These are phyloP conservation scores for Drosophila tsacasi DNA, from an alignment of 1,140 invertebrate species.

Conservation along the genomic window DNA sequence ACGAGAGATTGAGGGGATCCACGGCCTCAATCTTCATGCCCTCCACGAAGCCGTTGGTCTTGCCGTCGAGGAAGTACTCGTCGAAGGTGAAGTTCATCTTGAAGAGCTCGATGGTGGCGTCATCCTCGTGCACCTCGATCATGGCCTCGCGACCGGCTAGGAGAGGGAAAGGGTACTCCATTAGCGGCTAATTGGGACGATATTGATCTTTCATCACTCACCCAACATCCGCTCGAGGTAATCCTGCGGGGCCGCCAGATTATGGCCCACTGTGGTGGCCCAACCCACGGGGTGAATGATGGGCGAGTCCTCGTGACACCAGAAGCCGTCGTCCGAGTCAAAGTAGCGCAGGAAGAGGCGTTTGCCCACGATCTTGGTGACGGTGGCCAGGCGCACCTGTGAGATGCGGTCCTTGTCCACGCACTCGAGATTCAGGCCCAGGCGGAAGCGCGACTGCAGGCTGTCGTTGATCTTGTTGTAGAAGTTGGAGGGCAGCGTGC, in stretches of 20 bases:
- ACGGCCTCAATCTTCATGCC: slow-evolving; percentile 99
- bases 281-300: slow-evolving; percentile 98
- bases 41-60: slow-evolving; percentile 89
- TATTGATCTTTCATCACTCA: slow-evolving; percentile 26
- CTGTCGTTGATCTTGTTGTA: slow-evolving; percentile 94
- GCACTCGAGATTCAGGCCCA: slow-evolving; percentile 95
- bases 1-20: slow-evolving; percentile 96
- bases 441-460: slow-evolving; percentile 92
- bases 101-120: slow-evolving; percentile 92
- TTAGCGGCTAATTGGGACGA: background rate
- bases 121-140: slow-evolving; percentile 87
- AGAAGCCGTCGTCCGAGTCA: slow-evolving; percentile 95
- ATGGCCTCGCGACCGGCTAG: slow-evolving; percentile 83
- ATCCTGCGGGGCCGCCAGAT: slow-evolving; percentile 91
- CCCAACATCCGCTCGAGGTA: slow-evolving; percentile 89
- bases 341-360: slow-evolving; percentile 96
- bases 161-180: background rate
- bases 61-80: slow-evolving; percentile 82
- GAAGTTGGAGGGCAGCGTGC: slow-evolving; percentile 96
- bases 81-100: slow-evolving; percentile 86
- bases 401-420: slow-evolving; percentile 98
- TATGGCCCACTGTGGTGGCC: slow-evolving; percentile 95
- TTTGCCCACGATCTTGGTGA: slow-evolving; percentile 96
- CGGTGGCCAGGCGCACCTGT: slow-evolving; percentile 95
- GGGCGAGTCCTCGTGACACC: slow-evolving; percentile 98